Conservation (phyloP, 2,113 vertebrate genomes). For the Mormoops blainvillei region DNA sequence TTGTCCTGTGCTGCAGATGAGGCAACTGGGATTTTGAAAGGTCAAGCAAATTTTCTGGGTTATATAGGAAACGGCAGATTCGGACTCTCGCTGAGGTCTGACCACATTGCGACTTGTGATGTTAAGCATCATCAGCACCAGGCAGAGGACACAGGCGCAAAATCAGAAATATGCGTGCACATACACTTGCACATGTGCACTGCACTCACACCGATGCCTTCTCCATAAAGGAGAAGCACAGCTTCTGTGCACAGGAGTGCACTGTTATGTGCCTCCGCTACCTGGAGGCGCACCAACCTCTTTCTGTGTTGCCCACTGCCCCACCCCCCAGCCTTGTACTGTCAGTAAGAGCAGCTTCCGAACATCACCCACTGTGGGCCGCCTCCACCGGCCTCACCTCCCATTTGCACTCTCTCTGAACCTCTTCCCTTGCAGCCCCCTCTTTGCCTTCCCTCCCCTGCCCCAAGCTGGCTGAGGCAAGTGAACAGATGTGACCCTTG, state of each 20-base stretch:
- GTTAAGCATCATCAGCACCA: not conserved
- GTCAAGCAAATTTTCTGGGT: not conserved
- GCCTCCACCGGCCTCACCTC: not conserved
- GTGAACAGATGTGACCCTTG: not conserved
- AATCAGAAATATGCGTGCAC: not conserved
- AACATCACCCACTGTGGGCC: not conserved
- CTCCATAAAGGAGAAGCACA: not conserved
- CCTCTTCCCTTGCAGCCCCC: not conserved
- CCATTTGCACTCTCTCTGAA: not conserved
- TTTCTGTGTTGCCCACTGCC: not conserved
- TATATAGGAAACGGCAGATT: not conserved
- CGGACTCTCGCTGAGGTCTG: not conserved
- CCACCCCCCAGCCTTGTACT: too few relatives aligned
- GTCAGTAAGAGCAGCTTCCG: not conserved
- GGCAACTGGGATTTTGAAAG: not conserved
- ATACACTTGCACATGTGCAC: not conserved
- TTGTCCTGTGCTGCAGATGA: not conserved
- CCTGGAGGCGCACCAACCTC: not conserved
- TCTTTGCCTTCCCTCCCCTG: accelerated
- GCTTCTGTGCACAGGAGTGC: too few relatives aligned
- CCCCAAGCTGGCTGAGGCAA: not conserved
- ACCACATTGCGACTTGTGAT: not conserved
- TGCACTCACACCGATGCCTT: too few relatives aligned
- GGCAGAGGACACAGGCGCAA: not conserved
- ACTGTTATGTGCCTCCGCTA: not conserved